Evolutionary conservation across 1,140 invertebrate species (phyloP), one percentile per base, ranked within the genome.

Genomic region (Arion vulgaris): DNA sequence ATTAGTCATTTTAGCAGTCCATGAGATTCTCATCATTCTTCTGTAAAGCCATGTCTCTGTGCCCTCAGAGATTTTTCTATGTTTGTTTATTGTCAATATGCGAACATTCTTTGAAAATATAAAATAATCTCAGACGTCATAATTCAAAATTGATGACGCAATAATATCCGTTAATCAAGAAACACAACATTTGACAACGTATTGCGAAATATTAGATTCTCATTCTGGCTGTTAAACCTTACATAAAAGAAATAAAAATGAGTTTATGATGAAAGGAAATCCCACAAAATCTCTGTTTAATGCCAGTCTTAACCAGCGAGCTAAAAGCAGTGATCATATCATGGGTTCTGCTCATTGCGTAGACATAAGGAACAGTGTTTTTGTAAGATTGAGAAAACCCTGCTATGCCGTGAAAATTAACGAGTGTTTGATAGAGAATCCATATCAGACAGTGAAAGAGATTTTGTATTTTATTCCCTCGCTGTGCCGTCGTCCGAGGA

Each of bases 381-480:
- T 66, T 23, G 7, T 5, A 23, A 7, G 19, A 66, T 15, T 32
- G n/a, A 34, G 28, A 66, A 28, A 66, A 13, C 62, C 62, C 62
- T 34, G 28, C 5, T 66, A 66, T 34, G n/a, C 28, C 62, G n/a
- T 32, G 62, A 66, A 66, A 66, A 66, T 34, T 66, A 66, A 66
- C 62, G 62, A 32, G n/a, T 28, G 28, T 66, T 28, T 66, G 62
- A 66, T 32, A 66, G 62, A 66, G 62, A 66, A 66, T 34, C 62
- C 62, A 28, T 32, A 66, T 34, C n/a, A 34, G 17, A n/a, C 62
- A 66, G 11, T 2, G n/a, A 28, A 66, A 28, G 62, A 32, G 32
- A 5, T 66, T 17, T 66, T 66, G 4, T n/a, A 15, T 57, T 57
- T 57, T 57, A 11, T 23, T 32, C 62, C 62, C 19, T 57, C 51